Percentiles rank a stretch among this genome's conserved stretches.
These are phyloP conservation scores for Cryptotis parvus DNA, from an alignment of 2,113 vertebrate species.

Conservation along the genomic window DNA sequence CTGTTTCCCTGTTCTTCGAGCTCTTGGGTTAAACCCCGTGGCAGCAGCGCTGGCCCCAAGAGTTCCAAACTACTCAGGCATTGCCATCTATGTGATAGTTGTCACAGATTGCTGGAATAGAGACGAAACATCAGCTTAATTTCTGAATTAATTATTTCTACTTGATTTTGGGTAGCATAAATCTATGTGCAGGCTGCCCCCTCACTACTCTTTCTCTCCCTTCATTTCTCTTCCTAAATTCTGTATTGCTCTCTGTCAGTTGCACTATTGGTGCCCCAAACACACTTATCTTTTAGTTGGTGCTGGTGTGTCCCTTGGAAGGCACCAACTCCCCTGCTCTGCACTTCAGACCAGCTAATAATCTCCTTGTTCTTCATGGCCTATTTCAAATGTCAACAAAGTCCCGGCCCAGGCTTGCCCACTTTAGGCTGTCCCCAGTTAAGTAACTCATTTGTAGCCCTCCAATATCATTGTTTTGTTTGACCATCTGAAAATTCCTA, in stretches of 20 bases:
- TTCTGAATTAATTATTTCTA: background rate
- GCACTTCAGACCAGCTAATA: background rate
- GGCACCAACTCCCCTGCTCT: background rate
- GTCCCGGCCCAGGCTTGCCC: background rate
- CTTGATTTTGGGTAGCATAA: background rate
- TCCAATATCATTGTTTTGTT: background rate
- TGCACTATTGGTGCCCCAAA: too few species aligned
- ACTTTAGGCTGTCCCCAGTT: background rate
- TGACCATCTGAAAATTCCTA: background rate
- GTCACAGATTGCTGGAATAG: background rate
- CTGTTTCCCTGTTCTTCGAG: background rate
- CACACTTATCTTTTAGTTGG: background rate
- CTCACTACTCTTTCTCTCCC: background rate
- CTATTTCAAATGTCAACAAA: background rate
- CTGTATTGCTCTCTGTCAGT: background rate
- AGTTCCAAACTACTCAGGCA: background rate
- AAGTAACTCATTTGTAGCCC: background rate
- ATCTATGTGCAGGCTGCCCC: background rate
- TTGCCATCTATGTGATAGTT: background rate
- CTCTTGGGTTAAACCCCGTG: conserved; percentile 5
- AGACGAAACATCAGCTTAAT: conserved; percentile 9
- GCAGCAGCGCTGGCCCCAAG: background rate
- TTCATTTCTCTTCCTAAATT: background rate
- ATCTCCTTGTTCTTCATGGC: background rate
- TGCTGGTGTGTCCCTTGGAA: background rate